Evolutionary conservation across 2,797 vertebrate species (phyloP), one percentile per base, ranked within the genome.

Genomic region (Pipistrellus pygmaeus): DNA sequence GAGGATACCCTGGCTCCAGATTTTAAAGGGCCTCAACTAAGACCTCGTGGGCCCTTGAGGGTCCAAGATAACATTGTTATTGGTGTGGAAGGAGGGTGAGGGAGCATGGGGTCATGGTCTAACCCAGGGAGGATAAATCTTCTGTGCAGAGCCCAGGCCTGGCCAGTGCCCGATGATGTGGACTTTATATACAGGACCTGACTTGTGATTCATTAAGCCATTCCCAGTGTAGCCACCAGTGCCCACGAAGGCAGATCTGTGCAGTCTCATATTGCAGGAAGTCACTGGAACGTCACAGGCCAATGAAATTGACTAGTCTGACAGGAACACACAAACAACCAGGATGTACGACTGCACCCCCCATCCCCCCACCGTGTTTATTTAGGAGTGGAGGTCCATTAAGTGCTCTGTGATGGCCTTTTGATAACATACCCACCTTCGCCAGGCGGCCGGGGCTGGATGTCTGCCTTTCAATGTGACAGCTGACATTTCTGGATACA

Each of bases 291-390:
- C 18, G 75, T 88, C 35, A 12, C 77, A 85, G 90, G 75, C 94
- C 95, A 27, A 53, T 96, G 97, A 93, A 96, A 92, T 41, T 88
- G 94, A 97, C 85, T 35, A 41, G 88, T 18, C 78, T 97, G 97
- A 97, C 96, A 97, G 96, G 94, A 95, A 97, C 94, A 96, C 93
- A 96, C 97, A 97, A 97, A 97, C 96, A 97, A 60, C 51, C 53
- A 71, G 90, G 93, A 64, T 35, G 44, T 13, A 5, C 55, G 83
- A 84, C 83, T 88, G 86, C 8, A 51, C 92, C 91, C 90, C 7
- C 5, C 66, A 48, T 86, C 86, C 83, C 90, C 55, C 91, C 15
- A 2, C 78, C 0, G 0, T 97, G 96, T 97, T 97, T 97, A 96
- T 93, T 96, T 97, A 88, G 88, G 76, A 96, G 90, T 83, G 73